Evolutionary conservation across 2,113 vertebrate genomes (phyloP).

Genomic region (Empidonax traillii): DNA sequence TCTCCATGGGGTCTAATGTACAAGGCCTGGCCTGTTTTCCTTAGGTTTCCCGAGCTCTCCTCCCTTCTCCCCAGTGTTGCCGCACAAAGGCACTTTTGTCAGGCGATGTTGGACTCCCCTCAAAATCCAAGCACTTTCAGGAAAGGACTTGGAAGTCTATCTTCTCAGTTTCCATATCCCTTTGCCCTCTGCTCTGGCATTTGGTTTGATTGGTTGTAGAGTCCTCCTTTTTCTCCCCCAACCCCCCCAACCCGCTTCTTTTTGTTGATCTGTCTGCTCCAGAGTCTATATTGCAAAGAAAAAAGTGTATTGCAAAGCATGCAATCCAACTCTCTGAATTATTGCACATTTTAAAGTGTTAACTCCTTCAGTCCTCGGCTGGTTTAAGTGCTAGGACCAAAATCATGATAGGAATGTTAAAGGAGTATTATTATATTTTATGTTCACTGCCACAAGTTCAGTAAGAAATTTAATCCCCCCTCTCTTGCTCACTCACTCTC

Average conservation of each 20-base stretch:
- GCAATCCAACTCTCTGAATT: slow-evolving; percentile 9
- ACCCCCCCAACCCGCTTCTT: neutral
- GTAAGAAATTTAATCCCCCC: slow-evolving; percentile 62
- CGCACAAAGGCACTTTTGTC: slow-evolving; percentile 79
- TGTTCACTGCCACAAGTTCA: slow-evolving; percentile 54
- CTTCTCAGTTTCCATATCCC: slow-evolving; percentile 77
- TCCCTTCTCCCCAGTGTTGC: slow-evolving; percentile 61
- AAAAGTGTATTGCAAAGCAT: slow-evolving; percentile 8
- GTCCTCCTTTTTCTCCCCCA: neutral
- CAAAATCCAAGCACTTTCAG: slow-evolving; percentile 77
- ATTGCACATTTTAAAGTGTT: slow-evolving; percentile 11
- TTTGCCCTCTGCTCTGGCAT: slow-evolving; percentile 73
- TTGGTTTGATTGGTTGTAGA: slow-evolving; percentile 61
- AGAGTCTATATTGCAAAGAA: slow-evolving; percentile 15
- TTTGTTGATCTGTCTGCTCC: slow-evolving; percentile 31
- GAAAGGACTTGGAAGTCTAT: slow-evolving; percentile 77
- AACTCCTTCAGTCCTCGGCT: slow-evolving; percentile 51
- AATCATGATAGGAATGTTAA: slow-evolving; percentile 61
- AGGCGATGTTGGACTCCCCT: slow-evolving; percentile 70
- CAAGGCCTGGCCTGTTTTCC: slow-evolving; percentile 71
- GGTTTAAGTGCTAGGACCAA: slow-evolving; percentile 13
- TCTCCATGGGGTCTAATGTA: slow-evolving; percentile 68
- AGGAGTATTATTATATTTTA: slow-evolving; percentile 67
- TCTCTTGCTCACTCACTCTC: neutral
- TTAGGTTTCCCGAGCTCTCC: slow-evolving; percentile 68